Evolutionary conservation across 2,888 invertebrate species (phyloP), one percentile per base, ranked within the genome.

Genomic region (Nemurella pictetii): DNA sequence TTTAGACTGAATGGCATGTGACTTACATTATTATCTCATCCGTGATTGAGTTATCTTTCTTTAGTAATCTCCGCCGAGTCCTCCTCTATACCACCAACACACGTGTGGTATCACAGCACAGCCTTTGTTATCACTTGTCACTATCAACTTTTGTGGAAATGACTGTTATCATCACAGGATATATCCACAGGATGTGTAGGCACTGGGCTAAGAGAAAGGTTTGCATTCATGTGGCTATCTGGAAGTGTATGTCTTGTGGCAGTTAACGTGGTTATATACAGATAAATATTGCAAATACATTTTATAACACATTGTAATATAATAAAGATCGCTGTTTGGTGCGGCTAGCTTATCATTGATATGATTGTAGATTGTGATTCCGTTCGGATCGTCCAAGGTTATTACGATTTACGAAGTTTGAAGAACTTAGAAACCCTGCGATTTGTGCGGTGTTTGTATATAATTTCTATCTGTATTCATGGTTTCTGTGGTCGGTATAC

Each of bases 111-210:
- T 75, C 75, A 75, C 75, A 30, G 5, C 30, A 7, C 5, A 30
- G 78, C 30, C 5, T 5, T 78, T 30, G 78, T 78, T 78, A 78
- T 78, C 78, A 78, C 75, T 75, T 12, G 15, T 3, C 75, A n/a
- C 75, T 75, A 75, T 75, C 75, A 75, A 75, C 26, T 28, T 27
- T 78, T 29, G 78, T 78, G 78, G 78, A 78, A 78, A 78, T 15
- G 78, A 30, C 78, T 78, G 28, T 78, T 78, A 78, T 78, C 78
- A 78, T 30, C n/a, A 78, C 78, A 78, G 78, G 78, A 78, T 78
- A 55, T 20, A 15, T 20, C 9, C 55, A 30, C 78, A 28, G 78
- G 78, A 78, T 78, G 30, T 78, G 78, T 78, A 28, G n/a, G n/a
- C n/a, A n/a, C n/a, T 55, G 35, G 26, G 26, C 75, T 26, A 27